Conservation (phyloP, 2,888 invertebrate genomes). For the Euphydryas editha region DNA sequence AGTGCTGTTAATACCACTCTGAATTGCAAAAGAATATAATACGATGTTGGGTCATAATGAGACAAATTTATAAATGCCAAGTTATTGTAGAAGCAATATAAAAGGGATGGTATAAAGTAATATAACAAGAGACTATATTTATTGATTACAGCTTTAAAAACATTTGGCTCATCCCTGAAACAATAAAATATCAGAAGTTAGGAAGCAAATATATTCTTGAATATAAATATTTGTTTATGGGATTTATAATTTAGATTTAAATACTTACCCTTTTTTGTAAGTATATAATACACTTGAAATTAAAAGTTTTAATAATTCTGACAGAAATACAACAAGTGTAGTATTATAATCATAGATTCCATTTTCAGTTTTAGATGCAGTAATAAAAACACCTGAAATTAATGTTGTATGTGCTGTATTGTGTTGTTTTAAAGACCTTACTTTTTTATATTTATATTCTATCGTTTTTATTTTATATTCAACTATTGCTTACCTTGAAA, state of each 20-base stretch:
- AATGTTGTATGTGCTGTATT: no score
- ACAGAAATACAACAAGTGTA: slow-evolving; percentile 93
- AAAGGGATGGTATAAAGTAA: slow-evolving; percentile 94
- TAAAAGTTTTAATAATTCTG: slow-evolving; percentile 93
- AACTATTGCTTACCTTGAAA: slow-evolving; percentile 89
- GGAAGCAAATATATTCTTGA: not conserved
- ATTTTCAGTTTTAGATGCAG: slow-evolving; percentile 92
- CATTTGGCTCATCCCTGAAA: slow-evolving; percentile 85
- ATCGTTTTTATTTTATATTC: not conserved
- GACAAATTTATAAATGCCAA: slow-evolving; percentile 95
- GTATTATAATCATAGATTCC: slow-evolving; percentile 94
- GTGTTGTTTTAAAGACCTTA: not conserved
- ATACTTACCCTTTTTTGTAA: slow-evolving; percentile 76
- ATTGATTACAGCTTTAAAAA: slow-evolving; percentile 82
- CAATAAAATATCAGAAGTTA: slow-evolving; percentile 43
- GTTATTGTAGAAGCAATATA: slow-evolving; percentile 98
- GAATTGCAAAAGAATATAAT: slow-evolving; percentile 94
- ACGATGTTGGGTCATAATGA: slow-evolving; percentile 96
- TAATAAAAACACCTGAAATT: slow-evolving; percentile 93
- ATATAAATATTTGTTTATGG: not conserved
- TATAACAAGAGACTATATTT: slow-evolving; percentile 87
- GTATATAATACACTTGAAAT: slow-evolving; percentile 89
- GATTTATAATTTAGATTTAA: not conserved
- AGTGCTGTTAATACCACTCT: slow-evolving; percentile 96
- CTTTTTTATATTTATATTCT: not conserved